These are phyloP conservation scores for Macrotis lagotis DNA, from an alignment of 2,113 vertebrate genomes.

Conservation along the genomic window DNA sequence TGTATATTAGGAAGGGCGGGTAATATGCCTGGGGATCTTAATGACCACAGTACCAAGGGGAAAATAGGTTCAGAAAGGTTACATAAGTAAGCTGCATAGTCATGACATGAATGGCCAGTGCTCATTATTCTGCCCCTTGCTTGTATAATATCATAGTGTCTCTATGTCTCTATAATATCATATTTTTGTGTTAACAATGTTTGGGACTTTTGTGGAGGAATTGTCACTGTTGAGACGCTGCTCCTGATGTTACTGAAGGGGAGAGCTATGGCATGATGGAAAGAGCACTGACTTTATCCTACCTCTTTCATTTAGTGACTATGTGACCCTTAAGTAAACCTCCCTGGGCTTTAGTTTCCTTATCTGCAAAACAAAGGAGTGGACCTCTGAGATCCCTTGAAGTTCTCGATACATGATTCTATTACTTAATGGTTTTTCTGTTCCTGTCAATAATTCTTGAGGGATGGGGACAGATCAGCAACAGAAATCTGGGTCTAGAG, in stretches of 20 bases:
- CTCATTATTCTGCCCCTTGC: neutral
- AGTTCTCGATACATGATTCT: neutral
- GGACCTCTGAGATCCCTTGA: neutral
- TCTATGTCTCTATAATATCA: too few species aligned
- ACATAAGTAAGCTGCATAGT: neutral
- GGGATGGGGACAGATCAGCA: neutral
- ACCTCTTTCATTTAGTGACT: neutral
- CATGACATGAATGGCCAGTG: neutral
- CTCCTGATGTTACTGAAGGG: neutral
- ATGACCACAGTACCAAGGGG: neutral
- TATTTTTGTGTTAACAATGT: neutral
- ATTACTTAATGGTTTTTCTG: neutral
- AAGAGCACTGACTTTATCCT: neutral
- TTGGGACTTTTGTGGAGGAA: neutral
- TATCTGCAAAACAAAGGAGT: neutral
- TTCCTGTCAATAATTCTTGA: neutral
- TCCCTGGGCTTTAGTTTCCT: neutral
- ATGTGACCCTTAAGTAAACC: neutral
- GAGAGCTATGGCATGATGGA: neutral
- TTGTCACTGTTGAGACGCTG: neutral
- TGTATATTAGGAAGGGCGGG: neutral
- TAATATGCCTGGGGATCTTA: too few species aligned
- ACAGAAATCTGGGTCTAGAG: neutral
- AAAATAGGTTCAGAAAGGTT: neutral
- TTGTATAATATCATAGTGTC: neutral